phyloP scores from a whole-genome alignment of 2,797 vertebrate species.

The Meriones psammophilus region DNA sequence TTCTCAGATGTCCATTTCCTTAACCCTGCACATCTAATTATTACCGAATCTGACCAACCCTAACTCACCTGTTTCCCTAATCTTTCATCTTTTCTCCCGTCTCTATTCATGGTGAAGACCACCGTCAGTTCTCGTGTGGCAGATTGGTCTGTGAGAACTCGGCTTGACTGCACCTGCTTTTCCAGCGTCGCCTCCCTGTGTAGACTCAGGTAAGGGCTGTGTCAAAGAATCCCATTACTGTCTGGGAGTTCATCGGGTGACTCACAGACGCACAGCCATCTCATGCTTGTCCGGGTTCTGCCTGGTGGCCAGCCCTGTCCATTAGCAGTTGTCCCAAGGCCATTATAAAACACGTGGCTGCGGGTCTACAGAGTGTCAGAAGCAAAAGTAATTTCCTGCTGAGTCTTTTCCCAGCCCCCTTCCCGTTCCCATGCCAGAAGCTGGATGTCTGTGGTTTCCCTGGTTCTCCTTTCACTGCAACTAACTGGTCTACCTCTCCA shows the following conservation, averaged over 20 bases:
- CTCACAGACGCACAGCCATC: background rate
- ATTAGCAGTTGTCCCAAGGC: background rate
- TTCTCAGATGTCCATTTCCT: background rate
- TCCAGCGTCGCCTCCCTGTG: background rate
- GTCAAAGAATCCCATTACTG: background rate
- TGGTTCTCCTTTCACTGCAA: background rate
- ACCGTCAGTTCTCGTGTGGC: background rate
- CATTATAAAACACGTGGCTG: background rate
- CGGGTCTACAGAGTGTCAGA: background rate
- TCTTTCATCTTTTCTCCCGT: background rate
- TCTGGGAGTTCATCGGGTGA: background rate
- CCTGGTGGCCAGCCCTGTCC: background rate
- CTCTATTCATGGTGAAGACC: background rate
- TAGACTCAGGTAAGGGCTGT: background rate
- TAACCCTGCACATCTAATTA: background rate
- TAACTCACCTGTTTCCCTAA: background rate
- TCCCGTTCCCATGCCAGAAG: too few species aligned
- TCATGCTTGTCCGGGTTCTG: background rate
- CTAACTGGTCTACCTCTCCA: too few species aligned
- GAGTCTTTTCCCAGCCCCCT: background rate
- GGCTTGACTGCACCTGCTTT: background rate
- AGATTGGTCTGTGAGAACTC: background rate
- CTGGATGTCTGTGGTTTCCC: background rate
- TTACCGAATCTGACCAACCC: background rate
- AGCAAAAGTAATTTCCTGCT: background rate